Base-by-base conservation (phyloP, 2,797 vertebrate genomes). In the Buphagus erythrorhynchus region DNA sequence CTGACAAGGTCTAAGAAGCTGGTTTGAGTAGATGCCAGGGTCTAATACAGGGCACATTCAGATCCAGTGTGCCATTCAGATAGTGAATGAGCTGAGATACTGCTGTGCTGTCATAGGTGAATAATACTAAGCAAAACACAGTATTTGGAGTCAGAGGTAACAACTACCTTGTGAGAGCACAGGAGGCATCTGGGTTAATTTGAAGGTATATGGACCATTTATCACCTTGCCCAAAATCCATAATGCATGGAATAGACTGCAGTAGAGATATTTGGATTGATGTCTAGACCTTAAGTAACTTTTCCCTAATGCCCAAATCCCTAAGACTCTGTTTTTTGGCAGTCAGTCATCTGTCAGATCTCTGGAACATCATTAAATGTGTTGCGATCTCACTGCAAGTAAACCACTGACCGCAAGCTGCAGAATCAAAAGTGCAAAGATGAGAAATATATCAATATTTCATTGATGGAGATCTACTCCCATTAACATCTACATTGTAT, bases 271-370 rank as follows among this genome's bases (percentile, higher is more conserved):
- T 61, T 94, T 90, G 93, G 91, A 95, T 93, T 25, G 0, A 86
- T 59, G 65, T 95, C 75, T 91, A 91, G 62, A 93, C 86, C 65
- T 95, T 93, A 86, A 97, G 65, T 86, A 94, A 95, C 69, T 92
- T 95, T 71, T 88, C 59, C 17, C 68, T 94, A 90, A 93, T 86
- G 90, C 74, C 67, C 84, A 95, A 97, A 96, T 95, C 95, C 96
- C 79, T 88, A 62, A 12, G 91, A 92, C 88, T 88, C 82, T 71
- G 25, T 66, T 93, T 90, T 88, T 94, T 96, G 95, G 91, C 58
- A 20, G 58, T 29, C 61, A 90, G 58, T 65, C 69, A 31, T 82
- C 58, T 11, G 49, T 46, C 73, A 92, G 79, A 86, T 51, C 90
- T 83, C 96, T 93, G 59, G 55, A 84, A 66, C 94, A 71, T 92